phyloP scores from a whole-genome alignment of 2,888 invertebrate genomes.

The Keiferia lycopersicella region DNA sequence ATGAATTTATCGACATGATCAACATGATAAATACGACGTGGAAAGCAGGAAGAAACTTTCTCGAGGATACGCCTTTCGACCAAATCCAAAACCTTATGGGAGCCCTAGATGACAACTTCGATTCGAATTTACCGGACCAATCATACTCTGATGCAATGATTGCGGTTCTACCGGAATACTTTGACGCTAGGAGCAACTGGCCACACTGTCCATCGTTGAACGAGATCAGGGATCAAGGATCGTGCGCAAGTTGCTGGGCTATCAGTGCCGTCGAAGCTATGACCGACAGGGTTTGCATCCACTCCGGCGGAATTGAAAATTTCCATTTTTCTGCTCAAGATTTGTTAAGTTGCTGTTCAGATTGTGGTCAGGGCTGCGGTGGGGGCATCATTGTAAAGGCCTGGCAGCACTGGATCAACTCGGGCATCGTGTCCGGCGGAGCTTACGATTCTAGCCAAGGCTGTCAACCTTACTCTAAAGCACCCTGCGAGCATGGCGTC shows the following conservation, averaged over 20 bases:
- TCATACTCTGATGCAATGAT: background rate
- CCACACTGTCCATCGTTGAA: constrained; percentile 87
- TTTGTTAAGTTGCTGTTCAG: constrained; percentile 85
- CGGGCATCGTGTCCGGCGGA: constrained; percentile 23
- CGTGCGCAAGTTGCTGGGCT: constrained; percentile 93
- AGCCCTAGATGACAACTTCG: background rate
- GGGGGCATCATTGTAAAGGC: constrained; percentile 80
- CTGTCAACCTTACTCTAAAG: constrained; percentile 28
- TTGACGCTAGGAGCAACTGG: constrained; percentile 90
- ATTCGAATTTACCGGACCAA: background rate
- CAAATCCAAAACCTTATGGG: constrained; percentile 14
- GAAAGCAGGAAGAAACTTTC: constrained; percentile 24
- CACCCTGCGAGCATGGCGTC: constrained; percentile 68
- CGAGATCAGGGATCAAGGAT: constrained; percentile 59
- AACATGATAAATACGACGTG: constrained; percentile 82
- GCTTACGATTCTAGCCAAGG: constrained; percentile 13
- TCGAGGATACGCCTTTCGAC: background rate
- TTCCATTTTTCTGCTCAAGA: constrained; percentile 83
- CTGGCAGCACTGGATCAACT: constrained; percentile 5
- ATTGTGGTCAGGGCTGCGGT: constrained; percentile 79
- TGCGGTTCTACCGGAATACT: constrained; percentile 83
- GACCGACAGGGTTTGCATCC: constrained; percentile 90
- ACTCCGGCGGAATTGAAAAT: constrained; percentile 81
- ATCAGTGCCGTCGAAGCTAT: constrained; percentile 91
- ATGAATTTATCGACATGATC: constrained; percentile 83